Base-by-base conservation (phyloP, 2,888 invertebrate species). In the Ommatoiulus sabulosus region DNA sequence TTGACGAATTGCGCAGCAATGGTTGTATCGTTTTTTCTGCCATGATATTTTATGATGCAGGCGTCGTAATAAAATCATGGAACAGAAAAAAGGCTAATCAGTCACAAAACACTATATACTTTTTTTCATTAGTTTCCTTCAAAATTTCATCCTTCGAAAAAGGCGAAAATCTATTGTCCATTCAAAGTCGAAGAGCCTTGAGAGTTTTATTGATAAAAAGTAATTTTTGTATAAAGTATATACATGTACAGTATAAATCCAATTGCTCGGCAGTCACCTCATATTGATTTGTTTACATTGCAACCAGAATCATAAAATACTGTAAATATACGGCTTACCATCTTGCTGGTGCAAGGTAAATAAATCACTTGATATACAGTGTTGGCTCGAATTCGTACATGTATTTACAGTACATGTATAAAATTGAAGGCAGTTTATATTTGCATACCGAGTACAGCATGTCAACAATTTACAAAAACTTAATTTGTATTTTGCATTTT, bases 1-100 rank as follows among this genome's bases (percentile, higher is more conserved):
- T 35, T 43, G 80, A 80, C 12, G 80, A 80, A 80, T 80, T 80
- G 35, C 80, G 1, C 80, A 12, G 80, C 35, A 80, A 80, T 80
- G 80, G 80, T 15, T 80, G 35, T 80, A 80, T 35, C 80, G 35
- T 35, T 43, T 80, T 80, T 80, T 80, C 10, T 80, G 80, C 15
- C 80, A 80, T 80, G 80, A 80, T 80, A 43, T 80, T 80, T 80
- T 80, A 80, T 80, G 80, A 80, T 80, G 15, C 80, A 12, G 80
- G 35, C 35, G 35, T 8, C 35, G 80, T 43, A 35, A 80, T 35
- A 80, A 35, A 80, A 80, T 15, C 80, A 80, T 43, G 35, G 35
- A 80, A 43, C 20, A 63, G n/a, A 20, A 43, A 43, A 20, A 24
- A 72, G 10, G 72, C 35, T 80, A 80, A 80, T 80, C 80, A 24